These are phyloP conservation scores for Troglohyphantes excavatus DNA, from an alignment of 2,888 invertebrate genomes.

Conservation along the genomic window DNA sequence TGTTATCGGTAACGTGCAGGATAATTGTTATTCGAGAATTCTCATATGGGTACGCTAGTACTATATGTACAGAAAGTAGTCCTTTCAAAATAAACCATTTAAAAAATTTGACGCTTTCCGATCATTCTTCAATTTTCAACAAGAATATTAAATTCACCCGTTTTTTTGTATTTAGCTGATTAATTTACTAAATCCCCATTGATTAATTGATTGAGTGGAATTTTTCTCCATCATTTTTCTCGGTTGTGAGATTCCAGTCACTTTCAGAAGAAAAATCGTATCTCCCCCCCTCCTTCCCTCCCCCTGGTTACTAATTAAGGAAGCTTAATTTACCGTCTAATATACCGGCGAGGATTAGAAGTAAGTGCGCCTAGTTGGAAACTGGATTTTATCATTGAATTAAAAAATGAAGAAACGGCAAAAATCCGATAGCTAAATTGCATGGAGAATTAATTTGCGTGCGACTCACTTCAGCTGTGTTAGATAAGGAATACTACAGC, in stretches of 20 bases:
- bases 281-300: background rate
- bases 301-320: constrained; percentile 29
- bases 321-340: constrained; percentile 20
- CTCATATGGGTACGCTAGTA: too few species aligned
- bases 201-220: background rate
- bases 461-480: background rate
- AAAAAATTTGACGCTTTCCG: too few species aligned
- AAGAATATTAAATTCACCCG: too few species aligned
- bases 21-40: too few species aligned
- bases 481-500: background rate
- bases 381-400: constrained; percentile 1
- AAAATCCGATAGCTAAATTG: constrained; percentile 10
- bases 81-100: too few species aligned
- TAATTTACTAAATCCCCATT: constrained; percentile 20
- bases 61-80: too few species aligned
- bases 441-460: background rate
- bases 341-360: background rate
- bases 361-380: background rate
- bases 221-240: constrained; percentile 1
- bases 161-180: too few species aligned
- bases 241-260: background rate
- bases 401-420: background rate
- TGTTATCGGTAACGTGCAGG: too few species aligned
- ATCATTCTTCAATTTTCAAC: too few species aligned
- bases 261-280: constrained; percentile 7